Conservation (phyloP, 2,797 vertebrate species). For the Rhinella marina region DNA sequence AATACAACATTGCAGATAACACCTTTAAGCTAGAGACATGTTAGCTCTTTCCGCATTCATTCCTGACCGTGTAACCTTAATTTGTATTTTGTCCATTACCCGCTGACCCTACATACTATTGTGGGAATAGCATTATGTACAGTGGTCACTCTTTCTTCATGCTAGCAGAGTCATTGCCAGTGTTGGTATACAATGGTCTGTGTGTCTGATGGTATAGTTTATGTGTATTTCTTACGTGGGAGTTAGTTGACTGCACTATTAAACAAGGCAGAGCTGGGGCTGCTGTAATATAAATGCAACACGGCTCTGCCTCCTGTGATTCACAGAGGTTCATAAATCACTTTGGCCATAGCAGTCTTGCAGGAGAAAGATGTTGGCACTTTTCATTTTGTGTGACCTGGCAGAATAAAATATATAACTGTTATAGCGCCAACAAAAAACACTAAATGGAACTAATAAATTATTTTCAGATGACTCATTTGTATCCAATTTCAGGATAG, state of each 20-base stretch:
- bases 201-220: not conserved
- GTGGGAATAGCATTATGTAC: not conserved
- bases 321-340: constrained; percentile 3
- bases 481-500: not conserved
- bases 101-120: not conserved
- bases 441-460: not conserved
- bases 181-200: not conserved
- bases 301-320: not conserved
- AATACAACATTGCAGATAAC: too few relatives aligned
- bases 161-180: not conserved
- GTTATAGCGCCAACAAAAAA: not conserved
- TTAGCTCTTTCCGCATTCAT: not conserved
- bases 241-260: not conserved
- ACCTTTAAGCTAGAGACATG: not conserved
- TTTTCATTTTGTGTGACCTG: not conserved
- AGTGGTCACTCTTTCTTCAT: not conserved
- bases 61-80: not conserved
- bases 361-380: constrained; percentile 5
- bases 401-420: constrained; percentile 1
- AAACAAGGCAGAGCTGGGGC: not conserved
- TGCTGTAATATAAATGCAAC: not conserved
- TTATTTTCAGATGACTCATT: constrained; percentile 12
- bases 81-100: not conserved
- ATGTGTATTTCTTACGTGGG: constrained; percentile 9
- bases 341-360: constrained; percentile 5